Conservation (phyloP, 2,888 invertebrate genomes). For the Cataglyphis cursor region DNA sequence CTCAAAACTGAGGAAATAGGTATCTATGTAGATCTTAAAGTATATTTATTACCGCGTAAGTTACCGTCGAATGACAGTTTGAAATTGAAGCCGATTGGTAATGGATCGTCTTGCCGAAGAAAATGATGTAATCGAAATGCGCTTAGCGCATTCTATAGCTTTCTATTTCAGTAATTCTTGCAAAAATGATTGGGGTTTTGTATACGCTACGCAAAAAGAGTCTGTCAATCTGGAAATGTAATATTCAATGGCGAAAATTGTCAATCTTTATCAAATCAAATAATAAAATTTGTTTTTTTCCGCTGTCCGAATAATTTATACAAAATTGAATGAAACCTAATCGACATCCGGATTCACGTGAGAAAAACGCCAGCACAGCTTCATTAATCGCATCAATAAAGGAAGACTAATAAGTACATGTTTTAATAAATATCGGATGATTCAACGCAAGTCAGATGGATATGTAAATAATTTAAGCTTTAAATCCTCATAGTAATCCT, state of each 20-base stretch:
- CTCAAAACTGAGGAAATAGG: background rate
- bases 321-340: slow-evolving; percentile 12
- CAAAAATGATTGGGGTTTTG: background rate
- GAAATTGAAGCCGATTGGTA: slow-evolving; percentile 22
- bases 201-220: background rate
- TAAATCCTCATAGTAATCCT: slow-evolving; percentile 6
- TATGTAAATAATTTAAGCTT: slow-evolving; percentile 15
- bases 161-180: background rate
- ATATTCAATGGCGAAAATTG: slow-evolving; percentile 15
- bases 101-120: slow-evolving; percentile 5
- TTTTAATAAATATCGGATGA: slow-evolving; percentile 19
- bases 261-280: slow-evolving; percentile 14
- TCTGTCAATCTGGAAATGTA: slow-evolving; percentile 3
- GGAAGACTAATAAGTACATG: slow-evolving; percentile 26
- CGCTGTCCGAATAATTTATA: background rate
- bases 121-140: slow-evolving; percentile 19
- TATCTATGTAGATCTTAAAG: background rate
- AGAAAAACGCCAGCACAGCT: background rate
- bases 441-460: slow-evolving; percentile 26
- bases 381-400: slow-evolving; percentile 16
- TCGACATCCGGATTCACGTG: background rate
- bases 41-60: background rate
- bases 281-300: background rate
- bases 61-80: slow-evolving; percentile 15
- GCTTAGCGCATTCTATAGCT: background rate